Evolutionary conservation across 2,797 vertebrate genomes (phyloP), one percentile per base, ranked within the genome.

Genomic region (Xenops minutus): DNA sequence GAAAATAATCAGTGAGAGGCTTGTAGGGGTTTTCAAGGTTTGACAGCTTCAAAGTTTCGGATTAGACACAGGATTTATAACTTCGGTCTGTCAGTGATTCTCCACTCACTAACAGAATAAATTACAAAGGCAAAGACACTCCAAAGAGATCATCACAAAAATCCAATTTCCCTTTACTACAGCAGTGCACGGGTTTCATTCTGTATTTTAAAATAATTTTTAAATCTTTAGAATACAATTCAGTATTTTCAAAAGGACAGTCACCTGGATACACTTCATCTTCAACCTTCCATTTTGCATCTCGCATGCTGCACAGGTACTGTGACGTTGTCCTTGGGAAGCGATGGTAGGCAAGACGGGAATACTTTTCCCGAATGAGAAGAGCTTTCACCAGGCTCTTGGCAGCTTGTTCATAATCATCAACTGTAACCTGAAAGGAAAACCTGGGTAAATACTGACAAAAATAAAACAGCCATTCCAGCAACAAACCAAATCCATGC

Each of bases 361-460:
- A 98, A 80, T 99, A 99, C 93, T 99, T 99, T 96, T 99, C 99
- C 85, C 99, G 97, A 96, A 99, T 99, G 85, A 98, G 96, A 44
- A 99, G 97, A 16, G 99, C 99, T 88, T 98, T 98, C 34, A 99
- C 98, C 79, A 99, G 98, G 91, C 98, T 98, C 69, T 98, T 98
- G 54, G 99, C 98, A 30, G 99, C 99, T 96, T 99, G 98, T 91
- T 99, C 99, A 37, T 99, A 99, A 97, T 99, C 99, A 84, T 99
- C 99, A 36, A 99, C 98, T 10, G 99, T 99, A 97, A 99, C 98
- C 99, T 99, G 97, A 39, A 95, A 91, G 24, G 81, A 89, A 77
- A 91, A 71, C 32, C 30, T 32, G 11, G 5, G 66, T 86, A 89
- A 92, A 63, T 76, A 81, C 52, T 80, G 48, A 51, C 6, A 36